Percentiles rank a stretch among this genome's conserved stretches.
phyloP scores from a whole-genome alignment of 2,888 invertebrate genomes.

The Drosophila nigritarsus region DNA sequence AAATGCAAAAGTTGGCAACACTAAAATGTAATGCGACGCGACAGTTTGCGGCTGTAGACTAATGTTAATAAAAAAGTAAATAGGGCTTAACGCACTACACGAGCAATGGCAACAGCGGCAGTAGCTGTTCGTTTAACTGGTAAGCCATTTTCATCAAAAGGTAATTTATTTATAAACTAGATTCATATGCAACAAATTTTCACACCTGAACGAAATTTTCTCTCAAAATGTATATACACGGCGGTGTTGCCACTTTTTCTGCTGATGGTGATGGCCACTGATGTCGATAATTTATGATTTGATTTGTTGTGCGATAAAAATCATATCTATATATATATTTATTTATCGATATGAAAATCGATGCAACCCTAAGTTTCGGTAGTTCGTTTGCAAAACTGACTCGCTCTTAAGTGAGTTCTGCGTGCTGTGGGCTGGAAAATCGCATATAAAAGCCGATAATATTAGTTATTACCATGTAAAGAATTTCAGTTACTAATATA shows the following conservation, averaged over 20 bases:
- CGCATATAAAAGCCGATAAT: slow-evolving; percentile 62
- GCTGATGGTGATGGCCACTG: slow-evolving; percentile 27
- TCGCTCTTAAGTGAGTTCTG: slow-evolving; percentile 54
- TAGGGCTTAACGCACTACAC: slow-evolving; percentile 32
- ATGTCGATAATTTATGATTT: slow-evolving; percentile 22
- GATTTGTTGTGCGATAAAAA: slow-evolving; percentile 17
- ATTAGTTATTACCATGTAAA: slow-evolving; percentile 67
- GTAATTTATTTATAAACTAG: slow-evolving; percentile 22
- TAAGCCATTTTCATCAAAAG: slow-evolving; percentile 11
- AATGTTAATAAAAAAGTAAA: slow-evolving; percentile 33
- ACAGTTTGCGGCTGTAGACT: slow-evolving; percentile 57
- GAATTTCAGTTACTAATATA: slow-evolving; percentile 36
- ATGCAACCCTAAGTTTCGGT: slow-evolving; percentile 31
- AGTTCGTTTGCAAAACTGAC: slow-evolving; percentile 47
- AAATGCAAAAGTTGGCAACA: slow-evolving; percentile 59
- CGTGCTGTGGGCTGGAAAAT: slow-evolving; percentile 64
- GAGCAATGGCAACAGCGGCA: background rate
- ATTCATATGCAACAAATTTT: slow-evolving; percentile 51
- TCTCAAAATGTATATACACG: slow-evolving; percentile 72
- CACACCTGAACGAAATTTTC: slow-evolving; percentile 69
- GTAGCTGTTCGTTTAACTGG: background rate
- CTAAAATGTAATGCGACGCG: slow-evolving; percentile 72
- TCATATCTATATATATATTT: background rate
- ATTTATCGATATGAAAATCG: slow-evolving; percentile 32
- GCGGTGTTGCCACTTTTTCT: slow-evolving; percentile 54